Conservation (phyloP, 2,797 vertebrate species). For the Pseudochirops cupreus region DNA sequence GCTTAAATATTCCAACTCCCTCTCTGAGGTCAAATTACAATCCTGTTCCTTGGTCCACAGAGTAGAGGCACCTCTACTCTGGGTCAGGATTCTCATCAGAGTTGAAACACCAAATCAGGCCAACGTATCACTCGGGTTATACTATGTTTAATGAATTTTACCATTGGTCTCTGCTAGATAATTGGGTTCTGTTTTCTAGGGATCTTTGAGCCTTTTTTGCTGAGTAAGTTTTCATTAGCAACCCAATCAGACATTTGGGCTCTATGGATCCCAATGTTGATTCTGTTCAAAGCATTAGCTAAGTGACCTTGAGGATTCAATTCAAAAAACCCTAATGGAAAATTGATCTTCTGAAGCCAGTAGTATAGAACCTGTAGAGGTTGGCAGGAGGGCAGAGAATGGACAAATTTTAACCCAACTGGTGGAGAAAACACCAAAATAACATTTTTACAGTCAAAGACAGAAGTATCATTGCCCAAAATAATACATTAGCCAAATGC, state of each 20-base stretch:
- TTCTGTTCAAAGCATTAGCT: background rate
- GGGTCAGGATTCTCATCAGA: background rate
- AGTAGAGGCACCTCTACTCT: slow-evolving; percentile 1
- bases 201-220: background rate
- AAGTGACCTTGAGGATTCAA: background rate
- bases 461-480: slow-evolving; percentile 3
- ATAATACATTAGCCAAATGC: slow-evolving; percentile 15
- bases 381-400: background rate
- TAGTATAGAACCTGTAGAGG: slow-evolving; percentile 2
- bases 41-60: background rate
- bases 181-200: slow-evolving; percentile 23
- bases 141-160: slow-evolving; percentile 2
- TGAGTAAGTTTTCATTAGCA: slow-evolving; percentile 8
- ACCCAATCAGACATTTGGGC: slow-evolving; percentile 2
- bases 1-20: background rate
- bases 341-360: slow-evolving; percentile 30
- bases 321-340: background rate
- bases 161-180: background rate
- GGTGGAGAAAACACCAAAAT: background rate
- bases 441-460: slow-evolving; percentile 26
- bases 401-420: slow-evolving; percentile 28
- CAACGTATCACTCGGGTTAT: background rate
- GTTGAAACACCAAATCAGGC: background rate
- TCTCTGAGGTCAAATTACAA: background rate
- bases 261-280: background rate